phyloP scores from a whole-genome alignment of 2,888 invertebrate genomes.

The Ectemnius continuus region DNA sequence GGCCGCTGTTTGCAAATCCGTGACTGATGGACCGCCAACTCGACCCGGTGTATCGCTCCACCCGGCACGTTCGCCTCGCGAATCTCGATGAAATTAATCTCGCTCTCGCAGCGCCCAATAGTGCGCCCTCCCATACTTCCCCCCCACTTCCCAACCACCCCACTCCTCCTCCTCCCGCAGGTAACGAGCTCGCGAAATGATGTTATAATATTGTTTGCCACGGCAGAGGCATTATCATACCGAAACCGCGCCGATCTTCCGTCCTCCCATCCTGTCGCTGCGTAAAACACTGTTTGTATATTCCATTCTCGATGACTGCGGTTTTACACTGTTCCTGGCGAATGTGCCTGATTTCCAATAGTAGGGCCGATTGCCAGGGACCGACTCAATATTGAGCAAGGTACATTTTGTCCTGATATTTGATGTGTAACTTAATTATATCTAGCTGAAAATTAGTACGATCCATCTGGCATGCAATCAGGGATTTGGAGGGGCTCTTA shows the following conservation, averaged over 20 bases:
- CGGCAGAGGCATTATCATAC: slow-evolving; percentile 1
- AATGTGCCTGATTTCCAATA: too few relatives aligned
- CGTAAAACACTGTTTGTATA: not conserved
- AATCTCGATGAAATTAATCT: slow-evolving; percentile 44
- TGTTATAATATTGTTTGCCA: slow-evolving; percentile 44
- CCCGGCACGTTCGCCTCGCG: slow-evolving; percentile 10
- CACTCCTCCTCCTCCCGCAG: too few relatives aligned
- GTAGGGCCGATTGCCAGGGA: too few relatives aligned
- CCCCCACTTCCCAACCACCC: too few relatives aligned
- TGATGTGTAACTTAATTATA: slow-evolving; percentile 31
- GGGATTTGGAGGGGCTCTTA: too few relatives aligned
- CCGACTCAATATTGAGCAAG: too few relatives aligned
- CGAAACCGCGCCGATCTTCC: not conserved
- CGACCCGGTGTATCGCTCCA: slow-evolving; percentile 26
- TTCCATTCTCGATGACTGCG: too few relatives aligned
- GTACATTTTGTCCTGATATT: slow-evolving; percentile 11
- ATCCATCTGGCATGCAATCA: not conserved
- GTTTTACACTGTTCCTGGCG: too few relatives aligned
- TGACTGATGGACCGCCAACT: slow-evolving; percentile 22
- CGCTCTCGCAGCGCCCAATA: not conserved
- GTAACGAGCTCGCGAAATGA: slow-evolving; percentile 33
- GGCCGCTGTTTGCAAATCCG: slow-evolving; percentile 32
- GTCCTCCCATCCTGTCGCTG: slow-evolving; percentile 2
- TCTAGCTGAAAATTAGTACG: slow-evolving; percentile 13
- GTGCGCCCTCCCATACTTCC: too few relatives aligned